A percentile compares a stretch with the other conserved stretches of the same genome.
phyloP scores from a whole-genome alignment of 2,888 invertebrate genomes.

The Argyra leucocephala region DNA sequence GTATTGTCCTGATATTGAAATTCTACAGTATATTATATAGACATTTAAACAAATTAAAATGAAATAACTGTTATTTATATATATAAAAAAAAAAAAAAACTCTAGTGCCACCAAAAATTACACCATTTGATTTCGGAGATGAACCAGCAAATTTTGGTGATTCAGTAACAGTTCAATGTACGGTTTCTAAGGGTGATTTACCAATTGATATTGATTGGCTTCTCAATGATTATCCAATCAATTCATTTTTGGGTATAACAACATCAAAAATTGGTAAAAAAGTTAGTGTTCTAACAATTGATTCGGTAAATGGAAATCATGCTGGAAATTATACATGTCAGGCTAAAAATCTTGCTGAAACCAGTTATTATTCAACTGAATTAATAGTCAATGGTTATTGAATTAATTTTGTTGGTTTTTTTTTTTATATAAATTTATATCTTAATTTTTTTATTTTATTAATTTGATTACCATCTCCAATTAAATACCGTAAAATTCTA shows the following conservation, averaged over 20 bases:
- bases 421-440: not conserved
- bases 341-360: conserved; percentile 49
- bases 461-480: not conserved
- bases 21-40: too few relatives aligned
- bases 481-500: not conserved
- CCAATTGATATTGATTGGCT: conserved; percentile 58
- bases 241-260: conserved; percentile 46
- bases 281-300: conserved; percentile 50
- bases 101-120: conserved; percentile 43
- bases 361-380: conserved; percentile 46
- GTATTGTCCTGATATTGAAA: too few relatives aligned
- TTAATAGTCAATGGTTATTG: conserved; percentile 48
- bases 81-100: not conserved
- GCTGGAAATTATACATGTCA: conserved; percentile 51
- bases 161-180: conserved; percentile 53
- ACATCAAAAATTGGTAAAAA: conserved; percentile 47
- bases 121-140: conserved; percentile 48
- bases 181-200: conserved; percentile 58
- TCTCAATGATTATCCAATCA: conserved; percentile 55
- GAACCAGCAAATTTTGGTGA: conserved; percentile 57
- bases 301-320: conserved; percentile 48
- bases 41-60: too few relatives aligned
- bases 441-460: conserved; percentile 11
- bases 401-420: too few relatives aligned
- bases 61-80: too few relatives aligned